Base-by-base conservation (phyloP, 2,797 vertebrate genomes). In the Tamandua tetradactyla region DNA sequence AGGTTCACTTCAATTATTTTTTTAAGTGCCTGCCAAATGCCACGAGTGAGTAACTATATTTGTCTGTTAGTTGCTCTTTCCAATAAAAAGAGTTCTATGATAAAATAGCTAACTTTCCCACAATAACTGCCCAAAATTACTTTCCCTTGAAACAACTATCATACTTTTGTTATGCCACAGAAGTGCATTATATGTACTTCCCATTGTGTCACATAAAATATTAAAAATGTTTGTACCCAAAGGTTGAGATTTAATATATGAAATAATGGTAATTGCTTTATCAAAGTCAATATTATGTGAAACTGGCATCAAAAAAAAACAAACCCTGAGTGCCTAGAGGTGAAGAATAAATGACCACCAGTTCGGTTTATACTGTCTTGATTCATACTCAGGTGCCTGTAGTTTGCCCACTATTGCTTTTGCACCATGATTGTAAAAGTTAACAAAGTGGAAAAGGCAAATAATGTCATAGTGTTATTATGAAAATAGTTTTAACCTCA, bases 291-390 rank as follows among this genome's bases (percentile, higher is more conserved):
- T 42, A 35, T 30, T 55, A 62, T 40, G 30, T 75, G 40, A 20
- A 61, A 40, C 27, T 40, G n/a, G n/a, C 44, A 7, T 47, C 47
- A 7, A 47, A 47, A 47, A 55, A 27, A n/a, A 17, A 80, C 59
- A n/a, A 80, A 80, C 35, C 7, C 30, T 7, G 52, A 10, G 4
- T 0, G 7, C 17, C 22, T 27, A 23, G 15, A 59, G 52, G 47
- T 6, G 3, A 30, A 47, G 32, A 37, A 22, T n/a, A 44, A 23
- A 4, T 47, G 44, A 47, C 66, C 40, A 22, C n/a, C 13, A 81
- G 3, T 8, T 17, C 32, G 0, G 32, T 22, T 22, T 11, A 1
- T 7, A 49, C 15, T 1, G 17, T 52, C 37, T 14, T 15, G 42
- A 44, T 40, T 9, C 75, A 25, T 57, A 37, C 61, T 30, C 13